Evolutionary conservation across 1,140 invertebrate species (phyloP), one percentile per base, ranked within the genome.

Genomic region (Drosophila eugracilis): DNA sequence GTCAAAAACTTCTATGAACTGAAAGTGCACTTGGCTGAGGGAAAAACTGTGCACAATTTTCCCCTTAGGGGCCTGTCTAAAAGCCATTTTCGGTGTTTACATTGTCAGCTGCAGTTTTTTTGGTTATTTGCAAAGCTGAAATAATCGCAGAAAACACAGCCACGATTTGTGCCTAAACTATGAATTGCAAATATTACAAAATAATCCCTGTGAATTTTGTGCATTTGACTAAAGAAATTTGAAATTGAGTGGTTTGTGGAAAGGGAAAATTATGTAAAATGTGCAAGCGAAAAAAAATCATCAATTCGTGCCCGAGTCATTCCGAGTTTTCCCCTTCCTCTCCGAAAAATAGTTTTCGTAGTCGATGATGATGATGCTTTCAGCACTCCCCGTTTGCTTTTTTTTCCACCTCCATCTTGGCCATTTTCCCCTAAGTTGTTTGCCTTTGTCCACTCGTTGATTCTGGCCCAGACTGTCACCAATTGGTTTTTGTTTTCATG

Each of bases 181-280:
- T 66, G 49, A 81, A 71, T 81, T 77, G 60, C 50, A 81, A 86
- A 81, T 88, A 78, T 86, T 86, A 86, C 63, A 72, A 86, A 86
- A 81, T 86, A 67, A 81, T 88, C 74, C 66, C 74, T 47, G 60
- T 79, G 58, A 53, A 57, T 75, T 76, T 76, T 41, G n/a, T 15
- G 55, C 55, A 52, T 52, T 58, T 24, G 45, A 19, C 21, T 36
- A 57, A 58, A 57, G 48, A 75, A 81, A 80, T 76, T 81, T 12
- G 17, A 76, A 86, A 85, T 85, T 85, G 80, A 85, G 65, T 73
- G 76, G 79, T 71, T 75, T 71, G 47, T 45, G 7, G 34, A 36
- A 47, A 21, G 32, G 32, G 34, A 72, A 85, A 78, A 79, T 78
- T 59, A 84, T 83, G 75, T 83, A 75, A 83, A 83, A 84, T 75